Evolutionary conservation across 2,113 vertebrate species (phyloP), one percentile per base, ranked within the genome.

Genomic region (Argyrosomus japonicus): DNA sequence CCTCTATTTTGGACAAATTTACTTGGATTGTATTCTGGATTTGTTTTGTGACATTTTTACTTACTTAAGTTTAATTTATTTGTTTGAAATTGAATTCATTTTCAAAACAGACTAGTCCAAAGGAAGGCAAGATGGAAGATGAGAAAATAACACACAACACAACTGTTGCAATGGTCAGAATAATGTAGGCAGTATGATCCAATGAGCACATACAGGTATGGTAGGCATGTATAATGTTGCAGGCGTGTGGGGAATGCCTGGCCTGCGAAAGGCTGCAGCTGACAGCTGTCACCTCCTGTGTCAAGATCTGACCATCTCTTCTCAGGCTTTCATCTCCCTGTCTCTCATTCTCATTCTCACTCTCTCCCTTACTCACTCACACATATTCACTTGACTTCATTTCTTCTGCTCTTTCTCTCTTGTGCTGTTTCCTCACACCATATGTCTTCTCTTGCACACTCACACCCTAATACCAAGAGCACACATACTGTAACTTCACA

Each of bases 211-310:
- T 71, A 75, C 67, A 67, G 81, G 79, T 89, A 87, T 87, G 83
- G 80, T 19, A 58, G 86, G 88, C 81, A 87, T 89, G 90, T 87
- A 17, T 84, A 87, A 79, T 64, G 89, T 91, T 90, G 72, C 82
- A 88, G 83, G 84, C 84, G 50, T 84, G 85, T 87, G 50, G 81
- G 83, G 91, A 91, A 94, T 92, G 88, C 72, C 43, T 29, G 79
- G 79, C 81, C 83, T 79, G 73, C 82, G 85, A 79, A 77, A 73
- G 70, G 69, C 87, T 88, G 84, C 71, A 84, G 87, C 89, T 86
- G 88, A 90, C 92, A 94, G 91, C 91, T 93, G 92, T 91, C 90
- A 83, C 83, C 87, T 86, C 87, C 77, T 83, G 25, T 85, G 82
- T 84, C 78, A 77, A 65, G 48, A 78, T 68, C 36, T 75, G 84